A percentile compares a stretch with the other conserved stretches of the same genome.
Evolutionary conservation across 2,888 invertebrate genomes (phyloP).

Genomic region (Euclidia mi): DNA sequence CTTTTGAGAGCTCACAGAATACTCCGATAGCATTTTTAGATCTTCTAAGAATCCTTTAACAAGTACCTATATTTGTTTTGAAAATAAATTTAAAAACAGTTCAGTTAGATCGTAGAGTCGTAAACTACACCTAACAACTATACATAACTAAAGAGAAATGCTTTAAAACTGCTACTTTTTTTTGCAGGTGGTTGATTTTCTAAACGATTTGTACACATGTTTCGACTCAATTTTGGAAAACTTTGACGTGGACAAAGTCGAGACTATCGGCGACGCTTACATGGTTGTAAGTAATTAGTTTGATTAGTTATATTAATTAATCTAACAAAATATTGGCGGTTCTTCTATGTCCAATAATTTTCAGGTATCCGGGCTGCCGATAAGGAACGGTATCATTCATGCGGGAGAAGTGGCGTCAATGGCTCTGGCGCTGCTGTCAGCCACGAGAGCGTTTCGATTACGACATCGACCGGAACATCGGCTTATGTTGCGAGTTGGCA

Average conservation of each 20-base stretch:
- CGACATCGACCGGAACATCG: constrained; percentile 96
- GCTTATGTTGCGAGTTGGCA: constrained; percentile 96
- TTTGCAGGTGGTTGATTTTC: constrained; percentile 96
- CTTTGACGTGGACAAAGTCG: constrained; percentile 98
- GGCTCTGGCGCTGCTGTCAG: constrained; percentile 96
- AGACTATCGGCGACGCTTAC: constrained; percentile 97
- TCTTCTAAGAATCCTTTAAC: too few species aligned
- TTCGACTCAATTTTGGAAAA: constrained; percentile 98
- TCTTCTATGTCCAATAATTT: not conserved
- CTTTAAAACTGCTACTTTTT: too few species aligned
- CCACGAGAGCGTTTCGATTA: constrained; percentile 96
- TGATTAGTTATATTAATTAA: too few species aligned
- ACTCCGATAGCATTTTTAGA: too few species aligned
- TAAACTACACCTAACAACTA: too few species aligned
- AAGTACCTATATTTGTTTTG: too few species aligned
- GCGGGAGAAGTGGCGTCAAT: constrained; percentile 98
- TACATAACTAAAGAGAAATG: too few species aligned
- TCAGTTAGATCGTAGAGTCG: too few species aligned
- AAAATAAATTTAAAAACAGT: too few species aligned
- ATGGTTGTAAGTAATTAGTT: constrained; percentile 93
- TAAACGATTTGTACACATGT: constrained; percentile 98
- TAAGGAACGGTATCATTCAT: constrained; percentile 96
- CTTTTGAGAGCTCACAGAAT: too few species aligned
- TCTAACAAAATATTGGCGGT: too few species aligned
- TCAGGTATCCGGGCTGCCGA: constrained; percentile 96